These are phyloP conservation scores for Apostichopus japonicus DNA, from an alignment of 35 echinoderm and acorn worm genomes.

Conservation along the genomic window DNA sequence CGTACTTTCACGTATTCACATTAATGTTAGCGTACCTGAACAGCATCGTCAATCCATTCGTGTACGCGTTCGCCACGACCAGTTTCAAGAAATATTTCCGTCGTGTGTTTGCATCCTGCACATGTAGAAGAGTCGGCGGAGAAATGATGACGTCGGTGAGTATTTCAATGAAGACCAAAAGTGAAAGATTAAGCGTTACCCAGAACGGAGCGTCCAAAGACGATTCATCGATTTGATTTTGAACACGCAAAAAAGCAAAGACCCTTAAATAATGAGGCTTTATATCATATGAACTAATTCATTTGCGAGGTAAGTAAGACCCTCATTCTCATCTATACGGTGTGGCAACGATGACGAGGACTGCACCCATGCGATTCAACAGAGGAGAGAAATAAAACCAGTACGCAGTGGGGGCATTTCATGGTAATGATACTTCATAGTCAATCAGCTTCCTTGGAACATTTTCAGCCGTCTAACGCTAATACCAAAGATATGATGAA, in stretches of 20 bases:
- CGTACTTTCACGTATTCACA: neutral
- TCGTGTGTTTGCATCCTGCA: conserved; percentile 67
- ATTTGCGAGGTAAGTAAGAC: no score
- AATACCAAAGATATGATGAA: no score
- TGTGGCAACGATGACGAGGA: no score
- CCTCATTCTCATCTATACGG: no score
- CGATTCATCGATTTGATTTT: conserved; percentile 75
- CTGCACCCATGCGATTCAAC: no score
- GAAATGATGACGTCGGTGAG: conserved; percentile 69
- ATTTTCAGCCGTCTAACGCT: no score
- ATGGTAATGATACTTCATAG: no score
- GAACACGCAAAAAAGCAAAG: neutral
- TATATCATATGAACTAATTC: neutral
- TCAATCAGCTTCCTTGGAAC: no score
- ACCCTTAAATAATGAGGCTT: neutral
- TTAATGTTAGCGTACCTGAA: conserved; percentile 81
- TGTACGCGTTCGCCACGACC: conserved; percentile 92
- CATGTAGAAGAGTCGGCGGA: conserved; percentile 35
- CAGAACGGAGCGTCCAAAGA: conserved; percentile 57
- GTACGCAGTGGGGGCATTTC: no score
- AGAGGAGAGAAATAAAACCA: no score
- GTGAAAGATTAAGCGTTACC: conserved; percentile 62
- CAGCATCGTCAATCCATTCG: conserved; percentile 89
- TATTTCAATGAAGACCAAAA: conserved; percentile 89
- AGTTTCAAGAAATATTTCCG: conserved; percentile 95